These are phyloP conservation scores for Microcebus griseorufus DNA, from an alignment of 2,113 vertebrate species.

Conservation along the genomic window DNA sequence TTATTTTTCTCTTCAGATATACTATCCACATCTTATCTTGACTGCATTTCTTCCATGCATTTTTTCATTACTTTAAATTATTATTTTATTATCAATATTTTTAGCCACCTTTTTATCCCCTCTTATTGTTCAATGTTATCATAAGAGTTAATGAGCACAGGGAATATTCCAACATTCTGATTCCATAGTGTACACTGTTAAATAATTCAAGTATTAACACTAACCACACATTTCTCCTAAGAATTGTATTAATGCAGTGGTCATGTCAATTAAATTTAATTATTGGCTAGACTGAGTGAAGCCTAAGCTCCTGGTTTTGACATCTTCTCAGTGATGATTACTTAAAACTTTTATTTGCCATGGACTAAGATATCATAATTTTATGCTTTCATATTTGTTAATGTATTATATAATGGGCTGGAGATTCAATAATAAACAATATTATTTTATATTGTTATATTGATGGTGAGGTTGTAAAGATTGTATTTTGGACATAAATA, in stretches of 20 bases:
- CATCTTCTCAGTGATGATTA: neutral
- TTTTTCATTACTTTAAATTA: neutral
- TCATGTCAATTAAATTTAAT: neutral
- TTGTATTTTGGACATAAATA: neutral
- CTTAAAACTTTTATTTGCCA: neutral
- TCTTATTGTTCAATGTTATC: neutral
- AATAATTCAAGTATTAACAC: constrained; percentile 2
- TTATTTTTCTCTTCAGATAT: constrained; percentile 4
- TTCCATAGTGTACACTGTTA: neutral
- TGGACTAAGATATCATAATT: neutral
- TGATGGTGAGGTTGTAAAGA: neutral
- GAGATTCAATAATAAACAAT: neutral
- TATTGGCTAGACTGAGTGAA: neutral
- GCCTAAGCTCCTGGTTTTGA: neutral
- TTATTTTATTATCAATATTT: neutral
- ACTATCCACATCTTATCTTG: neutral
- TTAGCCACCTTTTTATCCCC: neutral
- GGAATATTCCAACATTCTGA: neutral
- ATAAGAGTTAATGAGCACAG: neutral
- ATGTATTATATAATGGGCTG: neutral
- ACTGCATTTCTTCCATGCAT: neutral
- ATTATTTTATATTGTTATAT: too few relatives aligned
- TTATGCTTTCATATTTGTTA: neutral
- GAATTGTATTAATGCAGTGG: neutral
- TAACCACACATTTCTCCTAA: neutral